phyloP scores from a whole-genome alignment of 2,113 vertebrate species.

The Nanorana parkeri region DNA sequence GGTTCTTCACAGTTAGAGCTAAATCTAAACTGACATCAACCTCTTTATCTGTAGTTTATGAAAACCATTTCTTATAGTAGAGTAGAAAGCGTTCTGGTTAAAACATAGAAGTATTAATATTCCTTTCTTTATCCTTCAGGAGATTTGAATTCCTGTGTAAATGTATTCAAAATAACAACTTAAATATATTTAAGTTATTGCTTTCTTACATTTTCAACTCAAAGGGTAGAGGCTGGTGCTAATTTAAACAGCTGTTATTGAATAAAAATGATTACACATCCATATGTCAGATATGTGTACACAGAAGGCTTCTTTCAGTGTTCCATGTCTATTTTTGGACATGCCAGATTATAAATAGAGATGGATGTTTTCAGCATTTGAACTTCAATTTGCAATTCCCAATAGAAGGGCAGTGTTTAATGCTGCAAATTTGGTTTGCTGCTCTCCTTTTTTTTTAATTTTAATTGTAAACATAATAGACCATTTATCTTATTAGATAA shows the following conservation, averaged over 20 bases:
- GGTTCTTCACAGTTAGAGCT: too few species aligned
- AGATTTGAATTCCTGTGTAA: background rate
- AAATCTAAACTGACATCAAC: constrained; percentile 12
- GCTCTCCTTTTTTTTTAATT: background rate
- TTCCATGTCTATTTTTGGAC: constrained; percentile 22
- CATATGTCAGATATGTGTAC: constrained; percentile 35
- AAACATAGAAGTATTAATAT: constrained; percentile 39
- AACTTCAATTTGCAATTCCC: constrained; percentile 26
- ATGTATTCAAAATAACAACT: constrained; percentile 28
- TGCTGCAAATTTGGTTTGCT: constrained; percentile 8
- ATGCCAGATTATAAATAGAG: constrained; percentile 15
- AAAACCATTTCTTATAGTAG: background rate
- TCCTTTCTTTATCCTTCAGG: background rate
- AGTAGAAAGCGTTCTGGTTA: constrained; percentile 3
- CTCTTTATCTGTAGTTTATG: constrained; percentile 4
- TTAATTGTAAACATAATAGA: background rate
- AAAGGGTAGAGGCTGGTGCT: background rate
- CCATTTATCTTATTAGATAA: background rate
- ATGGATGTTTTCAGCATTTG: constrained; percentile 26
- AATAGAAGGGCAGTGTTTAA: background rate
- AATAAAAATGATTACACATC: constrained; percentile 30
- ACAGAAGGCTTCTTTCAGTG: background rate
- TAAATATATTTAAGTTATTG: constrained; percentile 43
- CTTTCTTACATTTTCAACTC: constrained; percentile 9
- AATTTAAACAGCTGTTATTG: constrained; percentile 41